A percentile compares a stretch with the other conserved stretches of the same genome.
Evolutionary conservation across 2,797 vertebrate species (phyloP).

Genomic region (Hippopotamyrus pictus): DNA sequence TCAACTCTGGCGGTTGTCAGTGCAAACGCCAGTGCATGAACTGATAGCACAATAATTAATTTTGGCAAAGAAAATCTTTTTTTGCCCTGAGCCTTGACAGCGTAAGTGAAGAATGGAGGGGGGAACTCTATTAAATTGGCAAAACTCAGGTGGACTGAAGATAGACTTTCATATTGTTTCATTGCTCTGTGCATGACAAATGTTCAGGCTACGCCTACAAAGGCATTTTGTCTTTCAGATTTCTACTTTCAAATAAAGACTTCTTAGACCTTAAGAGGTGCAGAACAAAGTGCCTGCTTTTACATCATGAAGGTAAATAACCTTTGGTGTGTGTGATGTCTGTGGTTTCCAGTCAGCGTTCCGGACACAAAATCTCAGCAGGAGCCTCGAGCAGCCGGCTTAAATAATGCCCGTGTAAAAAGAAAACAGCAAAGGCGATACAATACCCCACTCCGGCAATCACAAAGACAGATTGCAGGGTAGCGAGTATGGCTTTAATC

Average conservation of each 20-base stretch:
- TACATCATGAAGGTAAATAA: neutral
- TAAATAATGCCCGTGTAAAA: neutral
- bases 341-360: neutral
- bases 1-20: neutral
- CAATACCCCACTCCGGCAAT: neutral
- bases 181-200: neutral
- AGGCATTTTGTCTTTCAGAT: neutral
- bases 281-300: neutral
- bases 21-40: neutral
- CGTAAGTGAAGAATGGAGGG: neutral
- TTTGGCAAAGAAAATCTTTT: neutral
- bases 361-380: neutral
- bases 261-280: neutral
- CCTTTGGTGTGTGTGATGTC: neutral
- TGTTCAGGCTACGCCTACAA: neutral
- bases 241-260: neutral
- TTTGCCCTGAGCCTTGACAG: neutral
- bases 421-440: neutral
- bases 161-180: neutral
- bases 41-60: neutral
- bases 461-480: neutral
- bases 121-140: neutral
- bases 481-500: neutral
- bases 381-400: neutral
- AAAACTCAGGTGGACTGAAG: neutral